phyloP scores from a whole-genome alignment of 2,797 vertebrate genomes.

The Paramormyrops hopkinsi region DNA sequence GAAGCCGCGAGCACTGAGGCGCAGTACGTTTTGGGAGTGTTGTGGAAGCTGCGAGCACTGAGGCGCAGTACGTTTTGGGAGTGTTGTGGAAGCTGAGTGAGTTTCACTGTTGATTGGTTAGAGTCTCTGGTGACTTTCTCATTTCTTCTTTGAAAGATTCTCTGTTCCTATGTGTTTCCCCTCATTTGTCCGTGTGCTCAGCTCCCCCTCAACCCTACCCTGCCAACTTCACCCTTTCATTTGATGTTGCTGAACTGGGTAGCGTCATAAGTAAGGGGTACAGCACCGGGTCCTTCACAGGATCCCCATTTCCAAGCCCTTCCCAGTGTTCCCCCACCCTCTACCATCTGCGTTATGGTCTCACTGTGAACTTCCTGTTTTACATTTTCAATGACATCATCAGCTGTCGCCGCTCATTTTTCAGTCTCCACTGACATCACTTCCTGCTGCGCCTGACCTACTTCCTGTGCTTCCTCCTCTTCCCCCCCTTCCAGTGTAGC shows the following conservation, averaged over 20 bases:
- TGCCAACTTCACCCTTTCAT: neutral
- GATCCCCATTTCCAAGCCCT: conserved; percentile 1
- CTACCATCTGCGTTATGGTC: conserved; percentile 13
- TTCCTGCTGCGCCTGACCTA: conserved; percentile 1
- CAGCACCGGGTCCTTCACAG: neutral
- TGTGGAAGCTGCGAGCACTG: neutral
- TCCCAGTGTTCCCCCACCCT: conserved; percentile 44
- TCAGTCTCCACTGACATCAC: conserved; percentile 10
- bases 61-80: neutral
- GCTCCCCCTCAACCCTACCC: neutral
- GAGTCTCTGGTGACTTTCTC: neutral
- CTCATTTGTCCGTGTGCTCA: neutral
- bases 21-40: neutral
- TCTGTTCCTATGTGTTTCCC: neutral
- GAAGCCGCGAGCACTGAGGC: neutral
- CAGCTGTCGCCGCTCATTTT: conserved; percentile 36
- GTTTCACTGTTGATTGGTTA: neutral
- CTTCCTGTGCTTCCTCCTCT: conserved; percentile 19
- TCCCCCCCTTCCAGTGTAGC: neutral
- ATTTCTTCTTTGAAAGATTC: neutral
- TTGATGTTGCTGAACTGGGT: neutral
- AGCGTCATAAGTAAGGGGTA: neutral
- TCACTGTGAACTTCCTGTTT: conserved; percentile 48
- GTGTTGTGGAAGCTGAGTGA: neutral
- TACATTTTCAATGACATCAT: conserved; percentile 19